Evolutionary conservation across 2,113 vertebrate species (phyloP).

Genomic region (Trogon melanurus): DNA sequence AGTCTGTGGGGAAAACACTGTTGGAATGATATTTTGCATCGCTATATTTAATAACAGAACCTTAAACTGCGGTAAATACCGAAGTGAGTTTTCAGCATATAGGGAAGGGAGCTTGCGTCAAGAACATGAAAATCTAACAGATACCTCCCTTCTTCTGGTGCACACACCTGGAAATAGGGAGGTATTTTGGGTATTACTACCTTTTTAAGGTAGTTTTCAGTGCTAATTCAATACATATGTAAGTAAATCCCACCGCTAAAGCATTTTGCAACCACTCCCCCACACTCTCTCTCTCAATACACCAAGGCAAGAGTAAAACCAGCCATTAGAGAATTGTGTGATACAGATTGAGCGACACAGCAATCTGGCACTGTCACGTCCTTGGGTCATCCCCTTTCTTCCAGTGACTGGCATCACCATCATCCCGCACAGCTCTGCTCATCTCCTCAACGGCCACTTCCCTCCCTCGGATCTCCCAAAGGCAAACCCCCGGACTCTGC

Average conservation of each 20-base stretch:
- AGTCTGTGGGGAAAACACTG: not conserved
- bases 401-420: slow-evolving; percentile 32
- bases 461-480: slow-evolving; percentile 29
- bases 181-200: not conserved
- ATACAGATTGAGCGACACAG: not conserved
- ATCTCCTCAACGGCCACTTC: not conserved
- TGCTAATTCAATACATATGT: not conserved
- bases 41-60: not conserved
- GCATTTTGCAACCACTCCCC: not conserved
- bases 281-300: not conserved
- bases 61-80: slow-evolving; percentile 3
- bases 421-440: slow-evolving; percentile 31
- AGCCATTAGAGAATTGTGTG: not conserved
- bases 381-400: slow-evolving; percentile 5
- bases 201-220: not conserved
- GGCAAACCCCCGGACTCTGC: not conserved
- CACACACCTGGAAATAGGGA: not conserved
- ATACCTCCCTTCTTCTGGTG: too few relatives aligned
- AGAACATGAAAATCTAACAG: not conserved
- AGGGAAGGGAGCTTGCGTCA: not conserved
- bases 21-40: not conserved
- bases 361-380: not conserved
- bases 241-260: not conserved
- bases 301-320: not conserved
- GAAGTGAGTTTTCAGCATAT: not conserved